A percentile compares a stretch with the other conserved stretches of the same genome.
Conservation (phyloP, 2,888 invertebrate species). For the Epinotia bilunana region DNA sequence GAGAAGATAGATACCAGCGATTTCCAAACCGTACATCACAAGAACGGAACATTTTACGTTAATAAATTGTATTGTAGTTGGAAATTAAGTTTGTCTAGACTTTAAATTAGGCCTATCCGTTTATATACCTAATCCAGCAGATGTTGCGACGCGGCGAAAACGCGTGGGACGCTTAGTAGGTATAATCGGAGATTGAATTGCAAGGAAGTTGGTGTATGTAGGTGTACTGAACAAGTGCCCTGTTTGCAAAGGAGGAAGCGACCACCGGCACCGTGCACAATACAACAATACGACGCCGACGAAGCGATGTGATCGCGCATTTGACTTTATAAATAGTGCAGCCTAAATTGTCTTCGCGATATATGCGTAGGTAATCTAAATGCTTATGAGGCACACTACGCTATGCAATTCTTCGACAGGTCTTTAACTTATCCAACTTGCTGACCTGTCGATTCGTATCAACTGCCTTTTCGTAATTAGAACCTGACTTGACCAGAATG, state of each 20-base stretch:
- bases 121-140: background rate
- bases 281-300: slow-evolving; percentile 74
- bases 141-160: slow-evolving; percentile 31
- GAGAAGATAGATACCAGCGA: too few relatives aligned
- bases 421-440: background rate
- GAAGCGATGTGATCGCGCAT: slow-evolving; percentile 64
- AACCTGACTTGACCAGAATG: background rate
- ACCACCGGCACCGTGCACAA: slow-evolving; percentile 65
- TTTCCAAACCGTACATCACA: too few relatives aligned
- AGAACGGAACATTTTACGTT: background rate
- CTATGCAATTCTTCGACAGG: slow-evolving; percentile 8
- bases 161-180: slow-evolving; percentile 47
- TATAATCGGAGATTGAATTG: slow-evolving; percentile 48
- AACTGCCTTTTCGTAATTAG: background rate
- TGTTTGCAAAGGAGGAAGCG: slow-evolving; percentile 73
- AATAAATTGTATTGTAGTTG: background rate
- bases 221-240: slow-evolving; percentile 57
- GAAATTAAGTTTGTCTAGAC: slow-evolving; percentile 5
- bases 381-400: slow-evolving; percentile 3
- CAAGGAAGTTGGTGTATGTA: slow-evolving; percentile 64
- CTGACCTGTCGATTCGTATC: background rate
- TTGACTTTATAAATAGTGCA: slow-evolving; percentile 81
- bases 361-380: slow-evolving; percentile 14
- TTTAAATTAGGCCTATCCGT: background rate
- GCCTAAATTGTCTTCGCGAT: slow-evolving; percentile 46